Evolutionary conservation across 2,113 vertebrate genomes (phyloP), one percentile per base, ranked within the genome.

Genomic region (Nothoprocta perdicaria): DNA sequence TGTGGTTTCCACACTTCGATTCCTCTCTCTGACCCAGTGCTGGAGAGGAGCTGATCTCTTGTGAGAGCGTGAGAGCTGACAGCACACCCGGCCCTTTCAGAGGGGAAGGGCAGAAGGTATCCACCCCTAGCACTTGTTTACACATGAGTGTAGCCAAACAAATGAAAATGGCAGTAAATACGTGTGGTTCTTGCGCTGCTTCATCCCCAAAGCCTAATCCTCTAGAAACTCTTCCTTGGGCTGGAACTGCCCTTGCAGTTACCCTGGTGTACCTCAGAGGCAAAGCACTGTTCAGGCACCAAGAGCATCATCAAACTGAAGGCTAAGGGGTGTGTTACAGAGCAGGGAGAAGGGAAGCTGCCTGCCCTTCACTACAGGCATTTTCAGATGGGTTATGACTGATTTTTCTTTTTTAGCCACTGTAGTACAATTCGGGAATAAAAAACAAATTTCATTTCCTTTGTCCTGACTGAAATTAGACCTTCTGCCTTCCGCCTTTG

Each of bases 1-100:
- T 73, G 80, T 90, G 86, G n/a, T 81, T 92, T 94, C 88, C 80
- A 82, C 19, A 41, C 93, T 93, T 86, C 69, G 74, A 79, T 90
- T 94, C 48, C 35, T 43, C 0, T 0, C 66, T 92, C 6, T 0
- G 1, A 48, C 40, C 1, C 5, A 29, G 58, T 1, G 2, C 41
- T 62, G 80, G 62, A 73, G 77, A 68, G 66, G 48, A 72, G 17
- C 80, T 78, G 0, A 0, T 29, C 58, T 43, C 29, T 57, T 0
- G 0, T 68, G 48, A 57, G 69, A 72, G 68, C 67, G 41, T 2
- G 1, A 1, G 12, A 94, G 73, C 92, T 81, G 61, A 75, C 31
- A 24, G 24, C 1, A 3, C 35, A 7, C 66, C 85, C 31, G 63
- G 11, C 18, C 63, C 31, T 43, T 31, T 66, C 27, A 45, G 26